Evolutionary conservation across 2,888 invertebrate species (phyloP).

Genomic region (Drosophila borborema): DNA sequence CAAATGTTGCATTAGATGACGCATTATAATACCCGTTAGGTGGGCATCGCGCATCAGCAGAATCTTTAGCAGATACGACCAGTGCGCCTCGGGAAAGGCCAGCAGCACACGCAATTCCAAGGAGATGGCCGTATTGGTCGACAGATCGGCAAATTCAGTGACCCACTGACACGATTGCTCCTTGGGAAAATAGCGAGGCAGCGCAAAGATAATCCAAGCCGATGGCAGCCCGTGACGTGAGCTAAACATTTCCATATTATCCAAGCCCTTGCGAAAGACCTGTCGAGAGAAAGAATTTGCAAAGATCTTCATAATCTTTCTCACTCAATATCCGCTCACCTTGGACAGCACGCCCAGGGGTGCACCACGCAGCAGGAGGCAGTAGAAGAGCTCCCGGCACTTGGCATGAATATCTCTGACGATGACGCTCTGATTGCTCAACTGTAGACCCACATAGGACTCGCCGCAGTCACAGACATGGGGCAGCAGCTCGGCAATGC

Average conservation of each 20-base stretch:
- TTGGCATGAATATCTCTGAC: conserved; percentile 93
- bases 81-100: conserved; percentile 92
- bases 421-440: conserved; percentile 88
- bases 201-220: conserved; percentile 90
- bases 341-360: conserved; percentile 91
- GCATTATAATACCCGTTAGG: conserved; percentile 87
- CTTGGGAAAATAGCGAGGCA: conserved; percentile 87
- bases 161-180: conserved; percentile 84
- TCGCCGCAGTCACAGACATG: conserved; percentile 89
- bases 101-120: conserved; percentile 90
- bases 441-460: conserved; percentile 86
- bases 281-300: conserved; percentile 53
- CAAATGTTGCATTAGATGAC: conserved; percentile 86
- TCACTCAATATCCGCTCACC: conserved; percentile 84
- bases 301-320: too few species aligned
- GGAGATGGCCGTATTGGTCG: conserved; percentile 88
- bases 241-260: conserved; percentile 86
- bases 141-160: conserved; percentile 86
- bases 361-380: conserved; percentile 90
- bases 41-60: conserved; percentile 90
- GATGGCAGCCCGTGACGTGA: conserved; percentile 87
- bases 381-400: conserved; percentile 91
- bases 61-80: conserved; percentile 91
- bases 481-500: conserved; percentile 90
- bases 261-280: conserved; percentile 87